Evolutionary conservation across 2,113 vertebrate genomes (phyloP).

Genomic region (Phoenicopterus ruber): DNA sequence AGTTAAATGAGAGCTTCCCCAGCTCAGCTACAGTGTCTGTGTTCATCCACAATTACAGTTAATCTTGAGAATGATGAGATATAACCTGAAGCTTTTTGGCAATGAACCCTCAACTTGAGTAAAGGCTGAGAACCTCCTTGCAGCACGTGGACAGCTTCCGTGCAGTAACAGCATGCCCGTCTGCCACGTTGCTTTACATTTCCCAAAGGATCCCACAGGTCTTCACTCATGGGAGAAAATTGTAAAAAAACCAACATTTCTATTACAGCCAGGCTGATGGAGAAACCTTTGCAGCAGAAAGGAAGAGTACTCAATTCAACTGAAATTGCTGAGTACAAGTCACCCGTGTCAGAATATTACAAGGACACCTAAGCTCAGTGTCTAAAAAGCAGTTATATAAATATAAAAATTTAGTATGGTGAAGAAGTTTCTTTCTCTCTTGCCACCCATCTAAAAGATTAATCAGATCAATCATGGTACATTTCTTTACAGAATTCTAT

Average conservation of each 20-base stretch:
- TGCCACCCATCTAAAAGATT: conserved; percentile 43
- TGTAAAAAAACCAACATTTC: neutral
- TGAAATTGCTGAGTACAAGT: neutral
- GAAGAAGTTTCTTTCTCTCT: conserved; percentile 13
- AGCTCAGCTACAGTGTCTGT: neutral
- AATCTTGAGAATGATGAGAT: neutral
- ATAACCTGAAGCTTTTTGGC: neutral
- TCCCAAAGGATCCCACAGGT: neutral
- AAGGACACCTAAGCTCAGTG: neutral
- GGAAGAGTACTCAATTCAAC: neutral
- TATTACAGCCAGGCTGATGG: neutral
- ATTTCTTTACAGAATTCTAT: conserved; percentile 59
- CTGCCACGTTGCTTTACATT: neutral
- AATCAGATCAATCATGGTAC: conserved; percentile 39
- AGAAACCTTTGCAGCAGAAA: neutral
- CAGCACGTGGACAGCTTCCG: neutral
- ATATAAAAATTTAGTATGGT: neutral
- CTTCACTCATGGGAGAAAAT: neutral
- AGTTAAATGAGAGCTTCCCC: neutral
- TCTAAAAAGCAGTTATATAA: conserved; percentile 25
- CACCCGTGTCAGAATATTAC: neutral
- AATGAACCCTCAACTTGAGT: neutral
- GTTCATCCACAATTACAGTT: neutral
- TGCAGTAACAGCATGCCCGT: neutral
- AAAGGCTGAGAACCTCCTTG: neutral